These are phyloP conservation scores for Paraplagusia blochii DNA, from an alignment of 2,113 vertebrate species.

Conservation along the genomic window DNA sequence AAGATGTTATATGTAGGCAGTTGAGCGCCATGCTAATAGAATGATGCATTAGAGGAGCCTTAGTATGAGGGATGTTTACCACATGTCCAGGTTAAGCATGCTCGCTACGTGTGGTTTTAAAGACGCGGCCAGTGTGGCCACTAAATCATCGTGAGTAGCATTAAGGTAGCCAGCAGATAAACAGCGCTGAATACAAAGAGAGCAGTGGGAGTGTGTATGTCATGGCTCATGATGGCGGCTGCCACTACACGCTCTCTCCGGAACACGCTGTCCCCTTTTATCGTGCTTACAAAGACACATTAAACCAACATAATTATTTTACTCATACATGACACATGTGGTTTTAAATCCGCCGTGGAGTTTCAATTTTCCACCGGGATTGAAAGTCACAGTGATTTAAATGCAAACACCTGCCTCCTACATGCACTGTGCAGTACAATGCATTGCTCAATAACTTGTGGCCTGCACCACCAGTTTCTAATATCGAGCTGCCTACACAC, in stretches of 20 bases:
- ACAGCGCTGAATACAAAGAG: slow-evolving; percentile 25
- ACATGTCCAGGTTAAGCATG: slow-evolving; percentile 38
- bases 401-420: slow-evolving; percentile 49
- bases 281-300: slow-evolving; percentile 24
- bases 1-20: slow-evolving; percentile 25
- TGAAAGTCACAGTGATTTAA: slow-evolving; percentile 33
- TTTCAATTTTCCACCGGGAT: slow-evolving; percentile 26
- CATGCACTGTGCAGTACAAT: slow-evolving; percentile 24
- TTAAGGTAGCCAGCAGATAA: slow-evolving; percentile 44
- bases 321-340: slow-evolving; percentile 13
- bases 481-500: slow-evolving; percentile 36
- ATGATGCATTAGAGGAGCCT: slow-evolving; percentile 41
- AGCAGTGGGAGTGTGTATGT: slow-evolving; percentile 10
- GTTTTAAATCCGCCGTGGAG: slow-evolving; percentile 17
- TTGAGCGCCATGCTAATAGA: slow-evolving; percentile 43
- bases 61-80: slow-evolving; percentile 39
- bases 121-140: slow-evolving; percentile 26
- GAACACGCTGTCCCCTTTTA: slow-evolving; percentile 30
- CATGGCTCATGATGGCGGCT: slow-evolving; percentile 25
- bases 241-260: slow-evolving; percentile 9
- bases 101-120: slow-evolving; percentile 43
- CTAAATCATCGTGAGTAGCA: slow-evolving; percentile 53
- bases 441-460: slow-evolving; percentile 40
- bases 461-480: slow-evolving; percentile 29
- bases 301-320: slow-evolving; percentile 21